phyloP scores from a whole-genome alignment of 2,888 invertebrate genomes.

The Tupiocoris notatus region DNA sequence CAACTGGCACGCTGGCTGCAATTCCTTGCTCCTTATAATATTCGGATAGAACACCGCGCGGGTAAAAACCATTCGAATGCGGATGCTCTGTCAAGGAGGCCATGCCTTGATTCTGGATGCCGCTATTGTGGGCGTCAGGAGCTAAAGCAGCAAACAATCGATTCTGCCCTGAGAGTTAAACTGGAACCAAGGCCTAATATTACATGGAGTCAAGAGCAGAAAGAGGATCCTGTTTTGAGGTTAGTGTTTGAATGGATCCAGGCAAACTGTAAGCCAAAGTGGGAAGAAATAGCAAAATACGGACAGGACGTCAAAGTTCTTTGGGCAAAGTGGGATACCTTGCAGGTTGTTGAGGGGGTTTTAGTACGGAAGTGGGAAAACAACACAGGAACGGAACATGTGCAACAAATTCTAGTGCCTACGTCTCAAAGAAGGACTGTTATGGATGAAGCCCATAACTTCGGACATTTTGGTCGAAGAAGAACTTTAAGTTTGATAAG shows the following conservation, averaged over 20 bases:
- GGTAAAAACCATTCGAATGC: conserved; percentile 49
- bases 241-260: not conserved
- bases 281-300: not conserved
- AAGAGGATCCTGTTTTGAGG: not conserved
- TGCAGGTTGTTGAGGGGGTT: conserved; percentile 15
- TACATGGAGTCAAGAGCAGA: not conserved
- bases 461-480: not conserved
- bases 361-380: not conserved
- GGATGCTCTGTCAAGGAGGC: conserved; percentile 49
- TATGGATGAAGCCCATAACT: conserved; percentile 45
- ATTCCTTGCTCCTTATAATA: conserved; percentile 51
- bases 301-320: not conserved
- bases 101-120: conserved; percentile 20
- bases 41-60: conserved; percentile 49
- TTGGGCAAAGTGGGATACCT: conserved; percentile 42
- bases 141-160: not conserved
- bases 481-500: not conserved
- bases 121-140: not conserved
- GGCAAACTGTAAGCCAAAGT: not conserved
- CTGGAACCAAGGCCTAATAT: not conserved
- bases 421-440: not conserved
- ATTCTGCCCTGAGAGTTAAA: not conserved
- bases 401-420: not conserved
- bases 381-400: not conserved
- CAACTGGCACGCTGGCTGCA: conserved; percentile 51